These are phyloP conservation scores for Beroe ovata DNA, from an alignment of 37 sponge, comb jelly and placozoan genomes.

Conservation along the genomic window DNA sequence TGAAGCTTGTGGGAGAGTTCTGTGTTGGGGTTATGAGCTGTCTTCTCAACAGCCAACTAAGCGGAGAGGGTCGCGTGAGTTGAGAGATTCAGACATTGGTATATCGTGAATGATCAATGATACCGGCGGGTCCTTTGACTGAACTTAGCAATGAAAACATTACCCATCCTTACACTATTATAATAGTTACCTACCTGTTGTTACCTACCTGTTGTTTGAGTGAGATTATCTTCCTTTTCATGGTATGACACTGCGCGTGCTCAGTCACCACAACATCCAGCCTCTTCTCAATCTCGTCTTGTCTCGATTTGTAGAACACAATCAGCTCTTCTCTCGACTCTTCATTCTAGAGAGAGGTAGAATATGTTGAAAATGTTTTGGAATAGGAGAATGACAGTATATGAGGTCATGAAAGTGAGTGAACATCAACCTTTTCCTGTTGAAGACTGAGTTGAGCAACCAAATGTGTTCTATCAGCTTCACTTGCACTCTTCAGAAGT, in stretches of 20 bases:
- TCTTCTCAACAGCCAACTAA: conserved; percentile 48
- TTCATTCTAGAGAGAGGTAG: too few species aligned
- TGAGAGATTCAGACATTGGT: too few species aligned
- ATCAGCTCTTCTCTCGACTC: conserved; percentile 20
- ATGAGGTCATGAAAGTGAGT: too few species aligned
- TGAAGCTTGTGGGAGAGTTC: conserved; percentile 52
- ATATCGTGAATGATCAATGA: too few species aligned
- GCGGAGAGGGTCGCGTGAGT: too few species aligned
- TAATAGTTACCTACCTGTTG: too few species aligned
- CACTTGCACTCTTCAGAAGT: not conserved
- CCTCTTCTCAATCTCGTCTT: not conserved
- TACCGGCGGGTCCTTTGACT: too few species aligned
- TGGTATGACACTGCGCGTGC: conserved; percentile 37
- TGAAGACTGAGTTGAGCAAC: not conserved
- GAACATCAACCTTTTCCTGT: conserved; percentile 4
- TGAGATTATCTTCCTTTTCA: conserved; percentile 3
- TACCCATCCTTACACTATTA: too few species aligned
- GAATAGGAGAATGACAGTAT: too few species aligned
- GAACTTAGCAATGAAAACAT: too few species aligned
- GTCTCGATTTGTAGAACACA: not conserved
- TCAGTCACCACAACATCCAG: conserved; percentile 22
- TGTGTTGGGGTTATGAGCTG: conserved; percentile 64
- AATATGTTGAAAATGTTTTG: too few species aligned
- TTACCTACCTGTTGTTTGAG: conserved; percentile 67
- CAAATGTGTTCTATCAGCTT: not conserved